Evolutionary conservation across 2,113 vertebrate genomes (phyloP).

Genomic region (Tylochromis polylepis): DNA sequence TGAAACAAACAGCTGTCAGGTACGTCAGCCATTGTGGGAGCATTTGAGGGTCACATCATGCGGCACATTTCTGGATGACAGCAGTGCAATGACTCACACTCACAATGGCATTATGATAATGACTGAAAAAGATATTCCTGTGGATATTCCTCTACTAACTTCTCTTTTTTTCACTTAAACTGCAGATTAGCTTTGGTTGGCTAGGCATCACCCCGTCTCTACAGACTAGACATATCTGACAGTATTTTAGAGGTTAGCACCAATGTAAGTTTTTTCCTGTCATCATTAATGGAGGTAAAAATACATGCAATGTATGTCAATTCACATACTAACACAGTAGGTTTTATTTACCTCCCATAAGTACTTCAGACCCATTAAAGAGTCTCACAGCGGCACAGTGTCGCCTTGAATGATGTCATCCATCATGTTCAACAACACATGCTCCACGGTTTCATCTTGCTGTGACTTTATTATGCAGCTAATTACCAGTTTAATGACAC

Average conservation of each 20-base stretch:
- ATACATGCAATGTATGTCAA: neutral
- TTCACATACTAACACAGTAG: neutral
- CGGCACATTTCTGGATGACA: slow-evolving; percentile 13
- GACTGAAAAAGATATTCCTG: slow-evolving; percentile 25
- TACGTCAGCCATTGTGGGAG: neutral
- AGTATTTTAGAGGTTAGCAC: neutral
- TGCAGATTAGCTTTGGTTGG: neutral
- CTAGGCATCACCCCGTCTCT: neutral
- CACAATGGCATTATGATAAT: slow-evolving; percentile 4
- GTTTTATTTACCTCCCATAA: neutral
- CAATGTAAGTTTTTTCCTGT: neutral
- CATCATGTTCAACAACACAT: neutral
- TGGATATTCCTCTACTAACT: neutral
- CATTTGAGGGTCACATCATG: slow-evolving; percentile 14
- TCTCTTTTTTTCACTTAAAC: neutral
- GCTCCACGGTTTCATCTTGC: neutral
- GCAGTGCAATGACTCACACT: slow-evolving; percentile 17
- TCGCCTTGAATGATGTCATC: neutral
- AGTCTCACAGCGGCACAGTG: neutral
- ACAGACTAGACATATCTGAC: neutral
- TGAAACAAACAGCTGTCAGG: slow-evolving; percentile 28
- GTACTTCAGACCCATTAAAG: neutral
- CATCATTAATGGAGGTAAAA: neutral
- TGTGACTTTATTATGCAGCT: slow-evolving; percentile 6
- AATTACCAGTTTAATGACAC: neutral